Evolutionary conservation across 2,797 vertebrate species (phyloP), one percentile per base, ranked within the genome.

Genomic region (Pipistrellus nathusii): DNA sequence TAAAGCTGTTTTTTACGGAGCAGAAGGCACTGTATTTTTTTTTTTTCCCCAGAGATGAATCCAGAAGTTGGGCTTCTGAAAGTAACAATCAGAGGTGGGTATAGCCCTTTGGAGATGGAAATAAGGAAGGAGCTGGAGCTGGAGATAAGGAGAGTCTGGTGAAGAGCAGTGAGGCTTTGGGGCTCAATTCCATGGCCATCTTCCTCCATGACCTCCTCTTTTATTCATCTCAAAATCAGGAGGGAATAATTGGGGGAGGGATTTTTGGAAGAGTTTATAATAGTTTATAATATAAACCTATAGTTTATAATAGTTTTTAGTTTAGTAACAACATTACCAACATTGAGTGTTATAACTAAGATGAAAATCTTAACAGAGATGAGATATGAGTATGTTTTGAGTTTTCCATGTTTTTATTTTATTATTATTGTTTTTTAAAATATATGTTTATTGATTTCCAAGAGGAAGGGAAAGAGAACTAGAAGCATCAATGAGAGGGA

Each of bases 361-460:
- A 66, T 77, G 15, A 41, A 35, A 59, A 86, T 73, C 25, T 81
- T 84, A 89, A n/a, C 41, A 85, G 23, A 68, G 14, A 48, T 35
- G 48, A 72, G 81, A 91, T 89, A 73, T 89, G 41, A 13, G 6
- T 76, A n/a, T 73, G 55, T 80, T 80, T 62, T 66, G 30, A 66
- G 30, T 84, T 90, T 94, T 77, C 15, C 76, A 44, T 92, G 35
- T 38, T 71, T 97, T 75, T 69, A 77, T 8, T 88, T 9, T 91
- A 78, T 64, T 94, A 75, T 25, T 59, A 57, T 57, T 55, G 23
- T 51, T 13, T 51, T 55, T 55, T 21, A 57, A 57, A 23, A 57
- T 57, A 57, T 57, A 57, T 57, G 9, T 23, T 57, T 57, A 57
- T 57, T 57, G 55, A 57, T 57, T 57, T 57, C 55, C 21, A 23